Evolutionary conservation across 2,888 invertebrate genomes (phyloP).

Genomic region (Drosophila flavopinicola): DNA sequence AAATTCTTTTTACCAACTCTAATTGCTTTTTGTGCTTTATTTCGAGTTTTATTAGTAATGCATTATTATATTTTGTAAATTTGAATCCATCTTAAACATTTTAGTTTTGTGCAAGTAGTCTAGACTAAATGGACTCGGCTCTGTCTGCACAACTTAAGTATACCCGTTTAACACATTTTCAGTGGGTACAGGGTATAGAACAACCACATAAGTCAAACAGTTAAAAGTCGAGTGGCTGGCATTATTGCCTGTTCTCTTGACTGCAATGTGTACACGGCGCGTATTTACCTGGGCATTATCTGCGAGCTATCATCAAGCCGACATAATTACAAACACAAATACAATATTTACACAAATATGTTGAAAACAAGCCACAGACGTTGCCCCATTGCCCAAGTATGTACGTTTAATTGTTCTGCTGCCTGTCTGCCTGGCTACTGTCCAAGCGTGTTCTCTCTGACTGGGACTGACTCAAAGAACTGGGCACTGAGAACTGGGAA

Average conservation of each 20-base stretch:
- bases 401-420: slow-evolving; percentile 51
- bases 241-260: slow-evolving; percentile 29
- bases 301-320: slow-evolving; percentile 72
- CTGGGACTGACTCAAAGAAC: slow-evolving; percentile 4
- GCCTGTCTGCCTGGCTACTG: slow-evolving; percentile 32
- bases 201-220: slow-evolving; percentile 35
- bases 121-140: no score
- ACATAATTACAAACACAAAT: slow-evolving; percentile 78
- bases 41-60: no score
- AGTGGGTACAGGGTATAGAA: slow-evolving; percentile 17
- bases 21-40: no score
- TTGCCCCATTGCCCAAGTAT: slow-evolving; percentile 29
- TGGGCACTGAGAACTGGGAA: neutral
- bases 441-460: slow-evolving; percentile 1
- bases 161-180: neutral
- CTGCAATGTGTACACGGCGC: slow-evolving; percentile 27
- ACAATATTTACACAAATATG: slow-evolving; percentile 77
- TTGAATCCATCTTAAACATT: no score
- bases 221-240: slow-evolving; percentile 42
- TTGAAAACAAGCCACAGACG: slow-evolving; percentile 55
- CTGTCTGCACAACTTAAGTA: neutral
- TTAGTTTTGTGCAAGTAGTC: no score
- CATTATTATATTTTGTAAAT: no score
- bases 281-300: slow-evolving; percentile 76
- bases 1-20: no score